Percentiles rank a stretch among this genome's conserved stretches.
phyloP scores from a whole-genome alignment of 2,888 invertebrate genomes.

The Polyommatus iphigenia region DNA sequence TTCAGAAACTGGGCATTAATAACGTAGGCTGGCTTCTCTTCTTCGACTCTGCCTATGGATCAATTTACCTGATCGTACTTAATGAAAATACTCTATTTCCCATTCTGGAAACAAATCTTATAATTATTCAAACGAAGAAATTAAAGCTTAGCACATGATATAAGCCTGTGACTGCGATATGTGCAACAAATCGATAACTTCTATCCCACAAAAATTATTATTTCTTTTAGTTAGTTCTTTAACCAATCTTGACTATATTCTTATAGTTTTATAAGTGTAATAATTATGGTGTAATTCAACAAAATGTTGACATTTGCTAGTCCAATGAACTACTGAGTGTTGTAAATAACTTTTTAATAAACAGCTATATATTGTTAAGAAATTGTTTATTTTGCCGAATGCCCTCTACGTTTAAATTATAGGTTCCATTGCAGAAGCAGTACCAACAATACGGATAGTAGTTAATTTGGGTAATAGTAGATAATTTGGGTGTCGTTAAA shows the following conservation, averaged over 20 bases:
- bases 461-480: too few relatives aligned
- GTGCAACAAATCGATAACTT: not conserved
- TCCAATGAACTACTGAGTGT: not conserved
- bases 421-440: not conserved
- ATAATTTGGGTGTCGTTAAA: conserved; percentile 34
- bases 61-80: not conserved
- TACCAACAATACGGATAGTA: not conserved
- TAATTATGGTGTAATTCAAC: not conserved
- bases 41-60: too few relatives aligned
- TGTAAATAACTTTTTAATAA: conserved; percentile 6
- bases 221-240: not conserved
- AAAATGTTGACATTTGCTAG: conserved; percentile 2
- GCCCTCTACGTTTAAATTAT: not conserved
- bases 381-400: not conserved
- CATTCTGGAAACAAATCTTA: not conserved
- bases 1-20: too few relatives aligned
- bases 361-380: not conserved
- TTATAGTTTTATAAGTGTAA: conserved; percentile 4
- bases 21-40: too few relatives aligned
- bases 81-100: conserved; percentile 1
- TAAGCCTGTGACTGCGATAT: not conserved
- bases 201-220: not conserved
- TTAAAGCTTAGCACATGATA: not conserved
- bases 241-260: not conserved
- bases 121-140: not conserved